phyloP scores from a whole-genome alignment of 2,797 vertebrate genomes.

The Pangasius krempfi region DNA sequence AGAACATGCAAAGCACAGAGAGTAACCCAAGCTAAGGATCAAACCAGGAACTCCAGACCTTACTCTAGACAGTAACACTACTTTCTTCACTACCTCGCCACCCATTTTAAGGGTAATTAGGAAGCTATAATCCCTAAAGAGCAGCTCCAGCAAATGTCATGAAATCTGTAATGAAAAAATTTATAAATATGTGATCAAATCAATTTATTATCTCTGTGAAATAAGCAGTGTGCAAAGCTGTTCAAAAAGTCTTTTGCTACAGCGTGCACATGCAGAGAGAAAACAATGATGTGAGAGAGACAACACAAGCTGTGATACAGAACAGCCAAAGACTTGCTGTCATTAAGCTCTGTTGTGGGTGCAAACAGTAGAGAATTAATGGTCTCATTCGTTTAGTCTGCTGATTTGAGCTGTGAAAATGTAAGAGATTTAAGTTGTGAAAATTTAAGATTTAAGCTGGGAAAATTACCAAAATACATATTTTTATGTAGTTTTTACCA shows the following conservation, averaged over 20 bases:
- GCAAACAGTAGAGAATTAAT: conserved; percentile 11
- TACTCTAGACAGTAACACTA: neutral
- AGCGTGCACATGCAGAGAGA: neutral
- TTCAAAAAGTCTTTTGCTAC: neutral
- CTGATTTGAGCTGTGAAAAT: neutral
- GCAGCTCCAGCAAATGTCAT: neutral
- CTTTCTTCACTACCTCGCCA: neutral
- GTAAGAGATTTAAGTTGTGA: too few species aligned
- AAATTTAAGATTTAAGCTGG: neutral
- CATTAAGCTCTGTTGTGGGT: neutral
- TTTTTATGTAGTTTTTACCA: neutral
- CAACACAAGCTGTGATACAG: neutral
- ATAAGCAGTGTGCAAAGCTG: neutral
- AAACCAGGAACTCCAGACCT: neutral
- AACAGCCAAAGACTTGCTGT: neutral
- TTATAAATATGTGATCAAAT: neutral
- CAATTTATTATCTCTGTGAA: neutral
- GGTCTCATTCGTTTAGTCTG: neutral
- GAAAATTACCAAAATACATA: neutral
- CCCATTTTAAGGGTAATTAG: neutral
- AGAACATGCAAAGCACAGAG: neutral
- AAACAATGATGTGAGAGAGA: neutral
- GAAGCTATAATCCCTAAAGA: neutral
- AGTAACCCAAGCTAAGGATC: neutral
- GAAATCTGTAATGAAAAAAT: neutral